Evolutionary conservation across 2,113 vertebrate genomes (phyloP), one percentile per base, ranked within the genome.

Genomic region (Epinephelus cyanopodus): DNA sequence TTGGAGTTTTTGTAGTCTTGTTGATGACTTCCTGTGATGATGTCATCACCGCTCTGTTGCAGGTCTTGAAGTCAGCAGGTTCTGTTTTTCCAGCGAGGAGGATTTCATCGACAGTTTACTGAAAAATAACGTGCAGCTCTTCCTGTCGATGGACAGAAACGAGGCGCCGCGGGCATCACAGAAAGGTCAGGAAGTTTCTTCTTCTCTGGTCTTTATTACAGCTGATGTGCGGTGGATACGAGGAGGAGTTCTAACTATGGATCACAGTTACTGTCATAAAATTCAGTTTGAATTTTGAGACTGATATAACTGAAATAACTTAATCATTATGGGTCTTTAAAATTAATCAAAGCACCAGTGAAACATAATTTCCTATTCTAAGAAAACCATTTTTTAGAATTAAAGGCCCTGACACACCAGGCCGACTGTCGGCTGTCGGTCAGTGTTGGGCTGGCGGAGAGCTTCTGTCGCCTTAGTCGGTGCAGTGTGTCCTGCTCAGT

Each of bases 61-160:
- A 97, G 97, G 95, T 84, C 89, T 97, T 45, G 94, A 95, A 47
- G 94, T 97, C 72, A 87, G 95, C 83, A 94, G 94, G 70, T 97
- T 97, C 90, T 96, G 94, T 85, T 97, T 97, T 0, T 93, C 95
- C 78, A 89, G 77, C 0, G 84, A 94, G 0, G 94, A 95, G 57
- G 94, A 96, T 72, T 96, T 95, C 64, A 86, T 90, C 0, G 88
- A 95, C 48, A 94, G 92, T 82, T 93, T 97, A 23, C 87, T 93
- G 67, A 84, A 88, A 25, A 94, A 96, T 0, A 42, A 94, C 0
- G 95, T 96, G 48, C 95, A 95, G 47, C 93, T 97, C 48, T 97
- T 96, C 81, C 92, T 97, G 79, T 95, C 96, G 0, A 93, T 94
- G 0, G 93, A 96, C 87, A 18, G 12, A 18, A 65, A 69, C 0